These are phyloP conservation scores for Dynastes tityus DNA, from an alignment of 2,888 invertebrate species.

Conservation along the genomic window DNA sequence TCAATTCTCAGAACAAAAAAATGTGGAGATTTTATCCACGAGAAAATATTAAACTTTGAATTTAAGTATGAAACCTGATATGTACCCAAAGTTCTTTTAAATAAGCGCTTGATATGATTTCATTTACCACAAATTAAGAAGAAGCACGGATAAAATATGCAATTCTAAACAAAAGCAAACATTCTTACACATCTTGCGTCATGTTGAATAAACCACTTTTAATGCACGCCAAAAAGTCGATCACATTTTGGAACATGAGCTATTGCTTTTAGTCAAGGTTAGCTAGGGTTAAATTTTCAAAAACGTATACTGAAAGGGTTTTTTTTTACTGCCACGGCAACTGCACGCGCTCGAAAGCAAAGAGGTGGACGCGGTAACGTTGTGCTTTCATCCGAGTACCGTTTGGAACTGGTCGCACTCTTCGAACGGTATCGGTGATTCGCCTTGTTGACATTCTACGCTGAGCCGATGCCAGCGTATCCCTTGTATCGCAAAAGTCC, in stretches of 20 bases:
- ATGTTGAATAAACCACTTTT: constrained; percentile 63
- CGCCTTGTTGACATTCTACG: constrained; percentile 4
- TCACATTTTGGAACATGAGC: constrained; percentile 67
- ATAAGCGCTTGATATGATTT: too few relatives aligned
- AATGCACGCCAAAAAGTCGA: constrained; percentile 64
- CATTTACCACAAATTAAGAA: background rate
- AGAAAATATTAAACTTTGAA: too few relatives aligned
- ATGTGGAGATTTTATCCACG: too few relatives aligned
- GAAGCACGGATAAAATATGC: background rate
- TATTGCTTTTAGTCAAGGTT: constrained; percentile 20
- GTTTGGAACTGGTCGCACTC: background rate
- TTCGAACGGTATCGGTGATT: background rate
- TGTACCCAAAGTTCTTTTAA: too few relatives aligned
- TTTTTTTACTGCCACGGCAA: background rate
- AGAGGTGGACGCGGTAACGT: background rate
- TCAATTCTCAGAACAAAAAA: too few relatives aligned
- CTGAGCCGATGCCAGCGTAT: too few relatives aligned
- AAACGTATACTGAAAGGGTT: constrained; percentile 49
- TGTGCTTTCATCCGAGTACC: background rate
- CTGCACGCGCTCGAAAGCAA: background rate
- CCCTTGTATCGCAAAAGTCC: too few relatives aligned
- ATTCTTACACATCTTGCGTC: constrained; percentile 66
- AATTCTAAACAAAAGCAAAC: constrained; percentile 17
- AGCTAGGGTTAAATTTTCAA: background rate
- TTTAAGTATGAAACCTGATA: too few relatives aligned